A percentile compares a stretch with the other conserved stretches of the same genome.
These are phyloP conservation scores for Drosophila quasianomalipes DNA, from an alignment of 2,888 invertebrate species.

Conservation along the genomic window DNA sequence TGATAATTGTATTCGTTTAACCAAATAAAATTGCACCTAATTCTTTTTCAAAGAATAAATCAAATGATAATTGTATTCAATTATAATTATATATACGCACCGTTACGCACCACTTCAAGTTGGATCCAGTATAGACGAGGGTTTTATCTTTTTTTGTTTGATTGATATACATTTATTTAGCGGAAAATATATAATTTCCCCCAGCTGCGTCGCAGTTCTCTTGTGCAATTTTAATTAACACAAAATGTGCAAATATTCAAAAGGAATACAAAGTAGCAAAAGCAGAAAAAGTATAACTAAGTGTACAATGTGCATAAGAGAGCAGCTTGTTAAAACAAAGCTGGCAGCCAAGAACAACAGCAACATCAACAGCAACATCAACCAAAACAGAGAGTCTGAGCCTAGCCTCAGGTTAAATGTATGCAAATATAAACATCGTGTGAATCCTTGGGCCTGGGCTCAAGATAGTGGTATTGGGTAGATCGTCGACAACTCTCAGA, in stretches of 20 bases:
- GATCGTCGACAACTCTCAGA: not conserved
- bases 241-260: constrained; percentile 60
- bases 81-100: constrained; percentile 1
- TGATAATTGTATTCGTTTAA: too few species aligned
- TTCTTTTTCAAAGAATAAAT: too few species aligned
- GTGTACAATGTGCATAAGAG: constrained; percentile 47
- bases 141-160: not conserved
- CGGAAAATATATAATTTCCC: not conserved
- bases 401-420: constrained; percentile 73
- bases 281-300: constrained; percentile 18
- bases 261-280: constrained; percentile 41
- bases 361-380: constrained; percentile 14
- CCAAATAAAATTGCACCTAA: too few species aligned
- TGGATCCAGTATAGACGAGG: not conserved
- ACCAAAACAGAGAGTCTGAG: constrained; percentile 34
- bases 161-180: not conserved
- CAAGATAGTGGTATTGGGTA: not conserved
- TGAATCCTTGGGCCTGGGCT: constrained; percentile 47
- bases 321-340: constrained; percentile 70
- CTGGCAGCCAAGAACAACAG: constrained; percentile 42
- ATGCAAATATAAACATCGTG: constrained; percentile 79
- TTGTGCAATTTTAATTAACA: constrained; percentile 71
- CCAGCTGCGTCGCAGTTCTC: not conserved
- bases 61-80: not conserved
- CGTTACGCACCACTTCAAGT: not conserved